phyloP scores from a whole-genome alignment of 2,888 invertebrate genomes.

The Drosophila robusta region DNA sequence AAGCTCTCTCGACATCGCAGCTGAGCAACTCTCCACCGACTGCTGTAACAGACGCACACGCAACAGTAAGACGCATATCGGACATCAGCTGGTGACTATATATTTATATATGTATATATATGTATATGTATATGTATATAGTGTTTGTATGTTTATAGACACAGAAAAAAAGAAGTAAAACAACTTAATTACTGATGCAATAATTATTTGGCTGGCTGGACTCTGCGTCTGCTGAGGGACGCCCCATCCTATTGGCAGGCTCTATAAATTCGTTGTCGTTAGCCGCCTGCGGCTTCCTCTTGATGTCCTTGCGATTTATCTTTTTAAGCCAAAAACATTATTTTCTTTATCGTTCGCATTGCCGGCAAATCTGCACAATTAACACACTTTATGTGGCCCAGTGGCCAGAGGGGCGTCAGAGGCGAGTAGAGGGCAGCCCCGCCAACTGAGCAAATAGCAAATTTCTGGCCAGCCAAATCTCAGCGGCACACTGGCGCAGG shows the following conservation, averaged over 20 bases:
- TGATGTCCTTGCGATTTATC: constrained; percentile 69
- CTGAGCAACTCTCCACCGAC: constrained; percentile 4
- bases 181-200: constrained; percentile 60
- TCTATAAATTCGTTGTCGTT: constrained; percentile 44
- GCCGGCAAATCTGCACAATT: constrained; percentile 73
- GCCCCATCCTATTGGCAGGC: neutral
- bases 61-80: neutral
- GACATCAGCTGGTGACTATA: constrained; percentile 15
- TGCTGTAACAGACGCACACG: neutral
- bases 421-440: neutral
- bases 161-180: constrained; percentile 26
- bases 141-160: neutral
- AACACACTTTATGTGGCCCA: constrained; percentile 74
- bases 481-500: constrained; percentile 35
- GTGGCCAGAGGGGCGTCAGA: neutral
- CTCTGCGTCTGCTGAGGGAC: neutral
- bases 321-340: constrained; percentile 77
- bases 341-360: constrained; percentile 65
- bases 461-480: constrained; percentile 43
- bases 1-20: constrained; percentile 38
- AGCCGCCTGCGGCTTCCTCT: constrained; percentile 46
- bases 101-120: neutral
- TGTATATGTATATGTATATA: neutral
- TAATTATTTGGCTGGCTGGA: constrained; percentile 49
- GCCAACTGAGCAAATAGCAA: constrained; percentile 38